Conservation (phyloP, 2,113 vertebrate genomes). For the Melanostigma gelatinosum region DNA sequence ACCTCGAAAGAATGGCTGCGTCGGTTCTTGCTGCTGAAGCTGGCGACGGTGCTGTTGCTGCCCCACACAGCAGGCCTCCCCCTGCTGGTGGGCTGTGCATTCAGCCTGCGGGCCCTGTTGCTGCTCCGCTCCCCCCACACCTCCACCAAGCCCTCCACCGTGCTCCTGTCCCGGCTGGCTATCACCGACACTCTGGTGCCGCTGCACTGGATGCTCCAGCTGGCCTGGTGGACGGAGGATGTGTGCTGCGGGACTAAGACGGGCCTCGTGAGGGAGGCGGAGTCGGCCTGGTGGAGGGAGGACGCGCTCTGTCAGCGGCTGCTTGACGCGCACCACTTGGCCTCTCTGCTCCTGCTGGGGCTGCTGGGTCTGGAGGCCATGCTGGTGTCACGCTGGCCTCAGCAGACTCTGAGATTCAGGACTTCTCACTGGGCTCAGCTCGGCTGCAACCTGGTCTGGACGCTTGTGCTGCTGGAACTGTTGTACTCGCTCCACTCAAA, state of each 20-base stretch:
- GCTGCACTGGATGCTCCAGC: conserved; percentile 53
- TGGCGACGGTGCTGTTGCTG: conserved; percentile 83
- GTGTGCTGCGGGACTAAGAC: not conserved
- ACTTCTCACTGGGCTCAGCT: conserved; percentile 75
- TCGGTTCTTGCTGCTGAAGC: conserved; percentile 83
- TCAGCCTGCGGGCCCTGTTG: conserved; percentile 71
- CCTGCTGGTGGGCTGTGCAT: conserved; percentile 77
- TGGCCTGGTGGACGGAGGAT: conserved; percentile 14
- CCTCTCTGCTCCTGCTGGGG: conserved; percentile 83
- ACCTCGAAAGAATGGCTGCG: conserved; percentile 78
- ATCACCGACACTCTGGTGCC: conserved; percentile 73
- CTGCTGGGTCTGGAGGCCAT: conserved; percentile 84
- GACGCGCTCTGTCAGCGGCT: conserved; percentile 66
- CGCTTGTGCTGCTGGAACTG: conserved; percentile 69
- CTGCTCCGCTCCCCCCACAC: conserved; percentile 79
- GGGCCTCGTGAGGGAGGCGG: not conserved
- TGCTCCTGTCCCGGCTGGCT: conserved; percentile 83
- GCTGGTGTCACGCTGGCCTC: conserved; percentile 80
- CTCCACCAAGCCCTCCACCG: conserved; percentile 83
- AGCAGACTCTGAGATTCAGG: conserved; percentile 73
- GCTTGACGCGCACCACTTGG: conserved; percentile 75
- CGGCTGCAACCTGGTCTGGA: conserved; percentile 71
- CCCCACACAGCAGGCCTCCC: conserved; percentile 69
- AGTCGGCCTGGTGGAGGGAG: not conserved
- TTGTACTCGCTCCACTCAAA: conserved; percentile 56